Evolutionary conservation across 2,113 vertebrate species (phyloP).

Genomic region (Cairina moschata): DNA sequence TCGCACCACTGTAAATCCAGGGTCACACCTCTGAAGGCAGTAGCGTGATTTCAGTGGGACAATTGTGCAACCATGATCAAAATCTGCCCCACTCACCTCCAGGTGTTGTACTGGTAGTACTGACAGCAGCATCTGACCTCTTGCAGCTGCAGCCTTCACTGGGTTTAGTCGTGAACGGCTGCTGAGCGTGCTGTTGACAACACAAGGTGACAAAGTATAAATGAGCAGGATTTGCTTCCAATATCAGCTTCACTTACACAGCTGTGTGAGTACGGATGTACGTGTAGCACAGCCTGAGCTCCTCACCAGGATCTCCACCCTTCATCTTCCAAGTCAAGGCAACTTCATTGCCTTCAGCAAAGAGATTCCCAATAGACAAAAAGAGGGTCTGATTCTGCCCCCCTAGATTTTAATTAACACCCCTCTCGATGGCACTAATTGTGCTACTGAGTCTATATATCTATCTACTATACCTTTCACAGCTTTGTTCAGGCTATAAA

Average conservation of each 20-base stretch:
- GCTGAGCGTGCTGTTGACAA: not conserved
- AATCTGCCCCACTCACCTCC: not conserved
- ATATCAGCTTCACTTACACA: not conserved
- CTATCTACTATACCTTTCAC: not conserved
- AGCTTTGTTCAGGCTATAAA: not conserved
- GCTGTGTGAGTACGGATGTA: not conserved
- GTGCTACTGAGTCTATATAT: not conserved
- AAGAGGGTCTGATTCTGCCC: not conserved
- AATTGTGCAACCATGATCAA: not conserved
- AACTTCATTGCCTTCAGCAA: not conserved
- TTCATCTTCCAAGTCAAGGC: not conserved
- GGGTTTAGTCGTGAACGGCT: rapidly evolving
- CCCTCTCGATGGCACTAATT: not conserved
- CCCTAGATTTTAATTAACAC: not conserved
- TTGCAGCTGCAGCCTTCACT: not conserved
- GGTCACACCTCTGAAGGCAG: constrained; percentile 1
- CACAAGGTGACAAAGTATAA: not conserved
- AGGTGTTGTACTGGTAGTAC: not conserved
- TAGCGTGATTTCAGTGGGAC: not conserved
- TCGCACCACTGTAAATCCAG: not conserved
- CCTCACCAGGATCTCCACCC: not conserved
- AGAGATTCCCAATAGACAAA: not conserved
- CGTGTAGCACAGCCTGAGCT: not conserved
- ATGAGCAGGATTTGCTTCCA: not conserved
- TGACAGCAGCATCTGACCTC: not conserved